Conservation (phyloP, 2,888 invertebrate species). For the Synergus laeviventris region DNA sequence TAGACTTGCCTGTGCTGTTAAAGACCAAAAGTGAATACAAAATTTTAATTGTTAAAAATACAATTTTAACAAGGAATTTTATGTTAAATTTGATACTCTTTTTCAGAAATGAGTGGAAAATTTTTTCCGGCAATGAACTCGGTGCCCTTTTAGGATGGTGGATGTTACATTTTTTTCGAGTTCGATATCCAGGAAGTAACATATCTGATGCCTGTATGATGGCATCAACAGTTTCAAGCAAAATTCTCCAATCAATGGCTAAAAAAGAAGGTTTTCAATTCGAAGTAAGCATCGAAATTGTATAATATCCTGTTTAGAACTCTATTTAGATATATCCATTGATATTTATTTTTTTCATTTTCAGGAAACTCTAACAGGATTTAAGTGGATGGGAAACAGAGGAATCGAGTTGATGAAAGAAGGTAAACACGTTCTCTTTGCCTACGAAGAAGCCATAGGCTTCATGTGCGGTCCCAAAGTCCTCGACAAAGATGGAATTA, state of each 20-base stretch:
- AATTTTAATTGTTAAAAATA: constrained; percentile 14
- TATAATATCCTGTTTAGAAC: constrained; percentile 15
- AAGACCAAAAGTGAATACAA: constrained; percentile 79
- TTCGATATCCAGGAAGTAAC: constrained; percentile 76
- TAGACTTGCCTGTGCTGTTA: constrained; percentile 92
- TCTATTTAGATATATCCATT: constrained; percentile 26
- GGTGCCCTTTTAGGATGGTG: constrained; percentile 97
- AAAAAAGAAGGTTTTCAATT: constrained; percentile 86
- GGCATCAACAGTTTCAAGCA: constrained; percentile 97
- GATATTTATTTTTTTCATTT: constrained; percentile 67
- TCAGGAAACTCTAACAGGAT: constrained; percentile 96
- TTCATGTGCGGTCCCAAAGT: constrained; percentile 95
- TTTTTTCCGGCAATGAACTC: constrained; percentile 96
- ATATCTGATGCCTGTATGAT: constrained; percentile 87
- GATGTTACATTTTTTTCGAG: constrained; percentile 82
- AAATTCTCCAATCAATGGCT: constrained; percentile 91
- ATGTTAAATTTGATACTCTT: constrained; percentile 45
- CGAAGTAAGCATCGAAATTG: constrained; percentile 73
- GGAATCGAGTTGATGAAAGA: constrained; percentile 83
- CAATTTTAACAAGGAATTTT: constrained; percentile 27
- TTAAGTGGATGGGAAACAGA: constrained; percentile 99
- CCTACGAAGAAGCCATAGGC: constrained; percentile 99
- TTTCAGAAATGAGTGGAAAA: constrained; percentile 86
- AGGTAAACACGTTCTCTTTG: constrained; percentile 90
- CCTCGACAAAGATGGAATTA: constrained; percentile 97